A percentile compares a stretch with the other conserved stretches of the same genome.
phyloP scores from a whole-genome alignment of 2,888 invertebrate genomes.

The Maniola hyperantus region DNA sequence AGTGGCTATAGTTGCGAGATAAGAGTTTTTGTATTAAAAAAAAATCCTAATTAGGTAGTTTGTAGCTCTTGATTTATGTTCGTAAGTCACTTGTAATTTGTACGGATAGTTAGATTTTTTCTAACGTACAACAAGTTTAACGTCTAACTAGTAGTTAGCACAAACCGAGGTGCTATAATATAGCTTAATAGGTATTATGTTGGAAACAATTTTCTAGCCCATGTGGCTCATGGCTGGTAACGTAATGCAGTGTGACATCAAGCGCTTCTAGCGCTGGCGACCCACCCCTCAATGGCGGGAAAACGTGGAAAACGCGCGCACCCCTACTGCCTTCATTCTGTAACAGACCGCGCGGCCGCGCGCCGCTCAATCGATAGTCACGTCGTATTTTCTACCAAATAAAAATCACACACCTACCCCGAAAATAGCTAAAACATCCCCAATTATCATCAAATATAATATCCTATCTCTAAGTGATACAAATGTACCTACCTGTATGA shows the following conservation, averaged over 20 bases:
- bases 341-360: conserved; percentile 67
- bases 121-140: too few relatives aligned
- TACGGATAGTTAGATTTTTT: too few relatives aligned
- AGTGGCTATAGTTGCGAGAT: too few relatives aligned
- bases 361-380: conserved; percentile 73
- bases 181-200: conserved; percentile 15
- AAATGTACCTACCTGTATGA: conserved; percentile 41
- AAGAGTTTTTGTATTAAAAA: too few relatives aligned
- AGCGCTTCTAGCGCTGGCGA: conserved; percentile 25
- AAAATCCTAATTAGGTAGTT: too few relatives aligned
- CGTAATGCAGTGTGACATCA: conserved; percentile 27
- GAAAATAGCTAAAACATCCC: neutral
- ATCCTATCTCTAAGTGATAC: conserved; percentile 33
- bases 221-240: conserved; percentile 30
- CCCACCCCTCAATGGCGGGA: conserved; percentile 52
- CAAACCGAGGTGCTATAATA: conserved; percentile 1
- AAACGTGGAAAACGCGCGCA: conserved; percentile 79
- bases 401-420: conserved; percentile 18
- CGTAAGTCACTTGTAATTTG: too few relatives aligned
- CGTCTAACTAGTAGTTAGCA: too few relatives aligned
- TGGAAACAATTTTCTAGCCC: conserved; percentile 23
- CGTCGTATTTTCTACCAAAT: conserved; percentile 46
- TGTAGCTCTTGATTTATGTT: too few relatives aligned
- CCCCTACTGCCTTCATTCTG: conserved; percentile 65
- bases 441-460: neutral